Base-by-base conservation (phyloP, 2,113 vertebrate species). In the Oriolus oriolus region DNA sequence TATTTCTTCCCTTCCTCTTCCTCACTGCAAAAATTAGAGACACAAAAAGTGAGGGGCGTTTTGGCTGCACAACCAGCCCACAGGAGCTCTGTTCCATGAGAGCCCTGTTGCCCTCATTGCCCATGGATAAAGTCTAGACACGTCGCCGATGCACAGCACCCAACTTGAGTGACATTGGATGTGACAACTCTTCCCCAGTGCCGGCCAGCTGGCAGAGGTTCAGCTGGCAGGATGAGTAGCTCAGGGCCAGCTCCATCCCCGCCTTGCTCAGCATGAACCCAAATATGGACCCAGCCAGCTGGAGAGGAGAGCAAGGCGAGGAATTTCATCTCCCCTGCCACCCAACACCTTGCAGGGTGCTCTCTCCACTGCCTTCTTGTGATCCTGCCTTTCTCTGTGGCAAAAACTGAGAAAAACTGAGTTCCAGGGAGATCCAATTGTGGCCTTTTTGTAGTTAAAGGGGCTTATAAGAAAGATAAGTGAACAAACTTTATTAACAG, bases 61-160 rank as follows among this genome's bases (percentile, higher is more conserved):
- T 59, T 59, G 56, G 18, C 54, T 89, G 24, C 31, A 73, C 28
- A 80, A 16, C 30, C 49, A 76, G 26, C 35, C 52, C 47, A 4
- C 13, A 13, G 82, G 52, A 79, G 35, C 30, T 79, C 27, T 61
- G 27, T 45, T 63, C 68, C 93, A 53, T 0, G 0, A 21, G 66
- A 90, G 22, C 24, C 49, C 13, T 13, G 42, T 6, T 17, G n/a
- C 66, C 49, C 39, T 49, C 61, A 5, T 18, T 2, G 23, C 57
- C 64, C 23, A 2, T 7, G 59, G 88, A n/a, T 1, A 15, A 56
- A 76, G 49, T 79, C 85, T 31, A n/a, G 66, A 73, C 94, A 78
- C 15, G 15, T 21, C 0, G 0, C 50, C 2, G 1, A 33, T 61
- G 63, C 59, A 17, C 5, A 0, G 45, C 6, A 0, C 85, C 74